phyloP scores from a whole-genome alignment of 92 coral and sea anemone species.

The Parazoanthus darwini region DNA sequence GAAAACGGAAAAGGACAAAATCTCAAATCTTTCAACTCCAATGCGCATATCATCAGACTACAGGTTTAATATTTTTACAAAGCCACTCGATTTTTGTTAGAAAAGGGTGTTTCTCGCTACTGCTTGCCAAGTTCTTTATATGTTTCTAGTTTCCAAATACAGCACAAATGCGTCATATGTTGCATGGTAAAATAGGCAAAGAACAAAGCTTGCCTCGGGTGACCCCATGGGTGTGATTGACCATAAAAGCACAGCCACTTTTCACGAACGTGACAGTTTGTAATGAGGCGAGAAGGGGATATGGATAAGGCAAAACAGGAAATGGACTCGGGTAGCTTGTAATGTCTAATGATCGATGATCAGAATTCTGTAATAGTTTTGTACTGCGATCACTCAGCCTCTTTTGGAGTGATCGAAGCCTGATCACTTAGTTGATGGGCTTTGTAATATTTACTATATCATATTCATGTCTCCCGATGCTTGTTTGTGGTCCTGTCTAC shows the following conservation, averaged over 20 bases:
- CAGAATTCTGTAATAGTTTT: constrained; percentile 1
- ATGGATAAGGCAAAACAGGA: constrained; percentile 28
- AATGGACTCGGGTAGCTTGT: constrained; percentile 3
- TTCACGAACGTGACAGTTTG: constrained; percentile 28
- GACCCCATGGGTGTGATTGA: constrained; percentile 16
- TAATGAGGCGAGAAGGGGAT: constrained; percentile 5
- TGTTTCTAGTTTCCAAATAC: neutral
- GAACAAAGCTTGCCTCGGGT: neutral
- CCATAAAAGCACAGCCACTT: constrained; percentile 5
- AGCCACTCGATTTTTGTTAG: neutral
- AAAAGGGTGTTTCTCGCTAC: neutral
- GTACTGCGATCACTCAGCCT: constrained; percentile 20
- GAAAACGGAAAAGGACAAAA: neutral
- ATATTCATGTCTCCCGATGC: neutral
- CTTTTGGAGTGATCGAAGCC: neutral
- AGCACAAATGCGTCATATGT: constrained; percentile 11
- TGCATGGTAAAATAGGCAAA: neutral
- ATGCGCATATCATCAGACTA: no score
- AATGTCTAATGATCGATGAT: constrained; percentile 1
- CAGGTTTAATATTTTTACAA: neutral
- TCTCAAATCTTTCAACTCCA: neutral
- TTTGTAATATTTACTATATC: neutral
- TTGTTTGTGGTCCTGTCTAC: neutral
- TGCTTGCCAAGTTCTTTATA: neutral
- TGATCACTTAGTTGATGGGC: neutral